Conservation (phyloP, 2,888 invertebrate species). For the Amblyjoppa fuscipennis region DNA sequence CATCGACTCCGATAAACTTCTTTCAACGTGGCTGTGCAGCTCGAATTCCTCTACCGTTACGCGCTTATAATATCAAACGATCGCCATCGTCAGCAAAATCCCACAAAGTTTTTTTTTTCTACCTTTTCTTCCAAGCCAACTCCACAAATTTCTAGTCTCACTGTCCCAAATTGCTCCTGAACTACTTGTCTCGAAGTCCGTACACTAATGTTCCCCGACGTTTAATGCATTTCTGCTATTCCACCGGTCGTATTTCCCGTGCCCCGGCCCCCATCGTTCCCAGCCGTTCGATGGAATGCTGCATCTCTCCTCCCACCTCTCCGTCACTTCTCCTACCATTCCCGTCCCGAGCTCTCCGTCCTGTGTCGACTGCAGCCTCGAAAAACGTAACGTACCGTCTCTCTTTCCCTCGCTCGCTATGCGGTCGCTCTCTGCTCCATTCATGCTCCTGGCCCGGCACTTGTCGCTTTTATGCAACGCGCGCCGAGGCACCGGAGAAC, state of each 20-base stretch:
- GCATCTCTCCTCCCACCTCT: conserved; percentile 25
- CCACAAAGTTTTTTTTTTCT: neutral
- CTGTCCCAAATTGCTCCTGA: neutral
- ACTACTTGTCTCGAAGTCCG: conserved; percentile 29
- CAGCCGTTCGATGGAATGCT: conserved; percentile 47
- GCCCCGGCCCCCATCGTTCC: conserved; percentile 24
- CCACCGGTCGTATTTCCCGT: conserved; percentile 39
- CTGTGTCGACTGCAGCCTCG: conserved; percentile 59
- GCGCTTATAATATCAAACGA: neutral
- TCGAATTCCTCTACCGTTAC: neutral
- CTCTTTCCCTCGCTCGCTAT: conserved; percentile 54
- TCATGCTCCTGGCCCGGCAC: conserved; percentile 73
- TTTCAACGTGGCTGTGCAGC: neutral
- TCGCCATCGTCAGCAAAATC: neutral
- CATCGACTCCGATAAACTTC: neutral
- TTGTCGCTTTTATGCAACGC: conserved; percentile 77
- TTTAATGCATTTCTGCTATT: conserved; percentile 28
- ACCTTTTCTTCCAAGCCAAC: neutral
- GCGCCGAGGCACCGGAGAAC: conserved; percentile 69
- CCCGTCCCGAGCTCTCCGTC: conserved; percentile 44
- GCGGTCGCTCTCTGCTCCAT: conserved; percentile 73
- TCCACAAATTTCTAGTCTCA: neutral
- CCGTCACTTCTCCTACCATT: conserved; percentile 39
- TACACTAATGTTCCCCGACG: conserved; percentile 38
- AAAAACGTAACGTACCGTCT: conserved; percentile 57